Base-by-base conservation (phyloP, 2,888 invertebrate genomes). In the Antheraea yamamai region DNA sequence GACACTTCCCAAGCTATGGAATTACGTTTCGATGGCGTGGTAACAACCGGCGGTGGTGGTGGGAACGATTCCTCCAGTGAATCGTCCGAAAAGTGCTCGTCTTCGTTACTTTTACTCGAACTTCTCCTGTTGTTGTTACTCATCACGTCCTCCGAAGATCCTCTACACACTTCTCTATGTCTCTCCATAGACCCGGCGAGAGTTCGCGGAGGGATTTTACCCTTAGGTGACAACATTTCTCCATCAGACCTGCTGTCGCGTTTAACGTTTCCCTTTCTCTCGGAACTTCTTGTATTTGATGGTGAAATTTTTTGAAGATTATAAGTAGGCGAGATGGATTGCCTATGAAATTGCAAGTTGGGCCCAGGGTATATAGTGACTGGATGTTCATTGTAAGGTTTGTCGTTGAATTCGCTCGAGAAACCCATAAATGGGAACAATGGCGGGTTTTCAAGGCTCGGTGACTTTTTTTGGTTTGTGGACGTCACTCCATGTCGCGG, bases 1-100 rank as follows among this genome's bases (percentile, higher is more conserved):
- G 97, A 97, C 79, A 98, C 97, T 95, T 98, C 97, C 98, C 98
- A 98, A 79, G 98, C 97, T 82, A 98, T 97, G 87, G 97, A 97
- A 87, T 97, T 96, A 84, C 97, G 96, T 93, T 97, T 97, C 87
- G 96, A 96, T 82, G 96, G 96, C 79, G 96, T 95, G 77, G 90
- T 90, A 81, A 89, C 91, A 76, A 94, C 91, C 61, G 96, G 95
- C 81, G 95, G 95, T 78, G 96, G 96, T 71, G 96, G 97, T 66
- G 96, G 97, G 81, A 97, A 95, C 84, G 96, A 95, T 86, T 97
- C 97, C 90, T 98, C 98, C 79, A 97, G 91, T 26, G 98, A 98
- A 91, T 98, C 98, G 89, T 98, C 98, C 39, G 97, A 98, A 90
- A 97, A 97, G 84, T 96, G 96, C 79, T 95, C 95, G 80, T 94